phyloP scores from a whole-genome alignment of 2,113 vertebrate species.

The Piprites chloris region DNA sequence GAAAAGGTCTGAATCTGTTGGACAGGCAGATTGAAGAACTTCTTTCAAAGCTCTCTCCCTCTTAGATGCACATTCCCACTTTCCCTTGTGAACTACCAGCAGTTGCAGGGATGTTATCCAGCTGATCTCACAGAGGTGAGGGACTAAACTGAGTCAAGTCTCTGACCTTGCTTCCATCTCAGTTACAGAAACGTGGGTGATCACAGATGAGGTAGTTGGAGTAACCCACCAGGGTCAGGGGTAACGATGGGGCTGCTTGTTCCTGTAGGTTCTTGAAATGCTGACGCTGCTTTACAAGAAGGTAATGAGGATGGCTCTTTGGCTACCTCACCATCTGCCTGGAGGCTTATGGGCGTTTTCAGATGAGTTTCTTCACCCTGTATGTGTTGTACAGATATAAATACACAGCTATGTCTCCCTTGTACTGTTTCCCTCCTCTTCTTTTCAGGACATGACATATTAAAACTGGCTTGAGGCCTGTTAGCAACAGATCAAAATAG shows the following conservation, averaged over 20 bases:
- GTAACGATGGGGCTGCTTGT: background rate
- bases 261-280: background rate
- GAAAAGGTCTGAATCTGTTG: background rate
- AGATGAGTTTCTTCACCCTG: background rate
- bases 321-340: background rate
- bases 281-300: background rate
- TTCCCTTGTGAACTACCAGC: background rate
- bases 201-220: background rate
- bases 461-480: background rate
- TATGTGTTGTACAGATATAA: background rate
- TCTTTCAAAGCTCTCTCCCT: background rate
- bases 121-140: background rate
- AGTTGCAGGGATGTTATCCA: background rate
- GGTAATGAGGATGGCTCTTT: background rate
- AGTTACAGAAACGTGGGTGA: background rate
- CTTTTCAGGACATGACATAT: background rate
- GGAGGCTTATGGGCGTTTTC: background rate
- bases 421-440: background rate
- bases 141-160: background rate
- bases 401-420: background rate
- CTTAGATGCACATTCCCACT: background rate
- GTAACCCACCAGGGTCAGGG: background rate
- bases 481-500: conserved; percentile 30
- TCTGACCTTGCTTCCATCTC: background rate
- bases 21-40: background rate